phyloP scores from a whole-genome alignment of 2,113 vertebrate genomes.

The Psilopsiagon aurifrons region DNA sequence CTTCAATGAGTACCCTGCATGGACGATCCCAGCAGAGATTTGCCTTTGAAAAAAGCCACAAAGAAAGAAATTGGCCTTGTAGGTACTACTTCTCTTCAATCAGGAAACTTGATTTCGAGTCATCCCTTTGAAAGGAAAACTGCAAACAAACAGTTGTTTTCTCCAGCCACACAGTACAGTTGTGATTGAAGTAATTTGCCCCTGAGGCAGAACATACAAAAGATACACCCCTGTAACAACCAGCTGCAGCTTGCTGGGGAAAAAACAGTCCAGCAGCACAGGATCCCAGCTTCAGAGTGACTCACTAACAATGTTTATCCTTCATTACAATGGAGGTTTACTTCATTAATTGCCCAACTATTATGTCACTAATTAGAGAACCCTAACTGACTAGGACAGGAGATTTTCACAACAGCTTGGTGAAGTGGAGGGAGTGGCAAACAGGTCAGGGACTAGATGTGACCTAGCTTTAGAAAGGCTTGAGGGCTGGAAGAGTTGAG shows the following conservation, averaged over 20 bases:
- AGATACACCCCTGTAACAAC: constrained; percentile 29
- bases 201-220: neutral
- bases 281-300: constrained; percentile 25
- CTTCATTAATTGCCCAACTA: constrained; percentile 31
- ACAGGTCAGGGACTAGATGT: neutral
- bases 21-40: neutral
- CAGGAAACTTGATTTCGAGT: neutral
- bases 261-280: neutral
- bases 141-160: constrained; percentile 32
- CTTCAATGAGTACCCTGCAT: neutral
- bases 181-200: constrained; percentile 17
- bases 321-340: constrained; percentile 18
- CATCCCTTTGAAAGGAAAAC: neutral
- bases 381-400: neutral
- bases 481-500: neutral
- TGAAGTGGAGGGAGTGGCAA: neutral
- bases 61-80: neutral
- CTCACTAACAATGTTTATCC: constrained; percentile 40
- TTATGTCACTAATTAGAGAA: constrained; percentile 31
- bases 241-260: constrained; percentile 50
- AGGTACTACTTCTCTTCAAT: neutral
- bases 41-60: neutral
- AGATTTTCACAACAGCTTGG: constrained; percentile 18
- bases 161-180: neutral
- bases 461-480: neutral